Base-by-base conservation (phyloP, 64 coral and sea anemone species). In the Stichodactyla mertensii region DNA sequence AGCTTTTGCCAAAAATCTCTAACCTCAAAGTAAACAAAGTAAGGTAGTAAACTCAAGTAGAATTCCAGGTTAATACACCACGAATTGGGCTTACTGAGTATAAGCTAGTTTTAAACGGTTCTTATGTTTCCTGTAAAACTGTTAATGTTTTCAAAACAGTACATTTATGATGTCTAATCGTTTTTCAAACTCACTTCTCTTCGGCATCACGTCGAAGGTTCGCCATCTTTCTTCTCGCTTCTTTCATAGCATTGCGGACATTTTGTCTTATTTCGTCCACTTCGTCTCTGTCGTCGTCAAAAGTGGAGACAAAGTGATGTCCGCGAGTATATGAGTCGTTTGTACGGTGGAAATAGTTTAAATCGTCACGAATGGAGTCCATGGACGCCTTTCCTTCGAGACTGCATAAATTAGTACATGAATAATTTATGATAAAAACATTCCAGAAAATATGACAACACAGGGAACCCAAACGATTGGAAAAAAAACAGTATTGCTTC, bases 241-340 rank as follows among this genome's bases (percentile, higher is more conserved):
- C 97, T 89, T 99, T 94, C 89, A 99, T 94, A 28, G 93, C 92
- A 83, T 83, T 77, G 6, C 89, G 91, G 60, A 99, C 93, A 59
- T 99, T 94, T 45, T 99, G 92, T 64, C 83, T 88, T 6, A 99
- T 99, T 88, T 99, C 97, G 10, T 77, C 82, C 60, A 94, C 90
- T 64, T 95, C 93, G 10, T 87, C 88, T 18, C 70, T 82, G 23
- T 99, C 93, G 28, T 85, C 83, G 28, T 61, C 19, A 7, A 28
- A 61, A 7, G 19, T 52, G 19, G 45, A 20, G n/a, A 60, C 27
- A 23, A 55, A 58, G 54, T 20, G 83, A 45, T 51, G n/a, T 28
- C 83, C 27, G 14, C 55, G 55, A 85, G 10, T 20, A 61, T 16
- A 58, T 27, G 83, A 61, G 83, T 64, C 60, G 55, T 55, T 61